Evolutionary conservation across 2,797 vertebrate species (phyloP), one percentile per base, ranked within the genome.

Genomic region (Stomatorhinus walkeri): DNA sequence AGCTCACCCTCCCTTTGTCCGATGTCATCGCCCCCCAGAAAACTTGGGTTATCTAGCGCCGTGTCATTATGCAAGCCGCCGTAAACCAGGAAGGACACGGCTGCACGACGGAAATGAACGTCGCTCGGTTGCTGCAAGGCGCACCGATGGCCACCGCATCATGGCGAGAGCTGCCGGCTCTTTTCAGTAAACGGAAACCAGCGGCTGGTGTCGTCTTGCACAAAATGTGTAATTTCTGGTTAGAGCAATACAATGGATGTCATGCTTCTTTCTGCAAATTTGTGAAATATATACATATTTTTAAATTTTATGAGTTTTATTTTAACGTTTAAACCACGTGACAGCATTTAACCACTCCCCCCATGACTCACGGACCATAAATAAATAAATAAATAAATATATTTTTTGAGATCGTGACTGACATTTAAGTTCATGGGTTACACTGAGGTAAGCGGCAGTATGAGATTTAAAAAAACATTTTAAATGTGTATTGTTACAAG

Each of bases 81-180:
- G 76, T 90, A 81, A 90, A 92, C 91, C 92, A 93, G 92, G 92
- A 93, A 92, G 91, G 87, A 92, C 91, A 88, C 88, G 88, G 59
- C 72, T 68, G n/a, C 51, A 87, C 54, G 91, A 83, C 93, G 93
- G 93, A 93, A 93, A 90, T 90, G 90, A 85, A 89, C 46, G 49
- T 51, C 43, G 88, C 79, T 64, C 88, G 79, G 84, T 56, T 61
- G 85, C 52, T 9, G 85, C 28, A 28, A 19, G 48, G 24, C 28
- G 52, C 85, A 32, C 68, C 32, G 32, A 76, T 76, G 32, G 68
- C 68, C 68, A 36, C 85, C 32, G 52, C 32, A 56, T 61, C 32
- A 87, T 59, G 28, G 52, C 54, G 24, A 40, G 14, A n/a, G 16
- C 36, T 28, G 48, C 48, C 83, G 43, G 83, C 49, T 84, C 59